Base-by-base conservation (phyloP, 1,140 invertebrate species). In the Aphis gossypii region DNA sequence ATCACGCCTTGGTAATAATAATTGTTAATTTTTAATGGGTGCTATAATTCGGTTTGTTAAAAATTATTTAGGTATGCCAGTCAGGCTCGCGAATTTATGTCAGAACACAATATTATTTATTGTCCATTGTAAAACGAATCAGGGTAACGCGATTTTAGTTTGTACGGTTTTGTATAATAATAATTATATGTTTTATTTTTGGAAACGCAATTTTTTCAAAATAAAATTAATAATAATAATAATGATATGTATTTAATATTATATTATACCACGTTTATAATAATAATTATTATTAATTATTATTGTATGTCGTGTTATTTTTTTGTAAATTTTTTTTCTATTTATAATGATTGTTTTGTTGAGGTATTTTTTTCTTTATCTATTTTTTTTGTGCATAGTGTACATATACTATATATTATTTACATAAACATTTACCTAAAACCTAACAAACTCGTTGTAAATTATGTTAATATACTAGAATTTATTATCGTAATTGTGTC, bases 401-500 rank as follows among this genome's bases (percentile, higher is more conserved):
- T 93, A 86, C 48, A 93, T 93, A 90, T 90, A 44, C 60, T 93
- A 56, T 35, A 93, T 93, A 93, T 35, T 76, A 68, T 91, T 76
- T 48, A 82, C 38, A 93, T 93, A 93, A 84, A 86, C 25, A 93
- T 56, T 93, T 86, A 93, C 82, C 68, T 92, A 83, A 92, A 92
- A 84, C 48, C 92, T 93, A 93, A 93, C 92, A 86, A 56, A 86
- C 35, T 93, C 25, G 76, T 92, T 92, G 90, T 93, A 93, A 93
- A 93, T 93, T 93, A 93, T 93, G 82, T 86, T 93, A 93, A 93
- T 93, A 93, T 93, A 93, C 82, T 60, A 51, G 48, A 93, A 93
- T 84, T 56, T 54, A 93, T 56, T 86, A 54, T 92, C 48, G 5
- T 92, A 83, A 23, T 92, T 38, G 41, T 92, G 92, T 93, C 6